phyloP scores from a whole-genome alignment of 2,797 vertebrate species.

The Mormyrops attenuatus region DNA sequence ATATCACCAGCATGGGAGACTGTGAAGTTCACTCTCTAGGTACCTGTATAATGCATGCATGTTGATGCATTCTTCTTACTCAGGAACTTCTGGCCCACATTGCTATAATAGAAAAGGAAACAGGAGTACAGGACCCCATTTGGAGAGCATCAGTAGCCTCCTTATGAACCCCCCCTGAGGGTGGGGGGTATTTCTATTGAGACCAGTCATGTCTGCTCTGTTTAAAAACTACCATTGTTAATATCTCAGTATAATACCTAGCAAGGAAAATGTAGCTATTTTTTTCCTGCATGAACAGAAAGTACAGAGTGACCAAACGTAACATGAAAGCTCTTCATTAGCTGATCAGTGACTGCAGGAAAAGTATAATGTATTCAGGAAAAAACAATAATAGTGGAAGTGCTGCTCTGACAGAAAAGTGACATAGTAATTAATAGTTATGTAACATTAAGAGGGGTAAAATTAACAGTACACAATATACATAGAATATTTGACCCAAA shows the following conservation, averaged over 20 bases:
- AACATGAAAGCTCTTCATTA: background rate
- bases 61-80: background rate
- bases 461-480: background rate
- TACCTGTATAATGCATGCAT: background rate
- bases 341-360: background rate
- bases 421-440: background rate
- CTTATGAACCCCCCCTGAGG: background rate
- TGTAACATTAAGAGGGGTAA: background rate
- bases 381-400: background rate
- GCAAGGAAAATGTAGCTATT: background rate
- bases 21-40: background rate
- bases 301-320: background rate
- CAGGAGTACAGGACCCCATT: background rate
- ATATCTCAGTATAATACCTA: background rate
- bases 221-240: background rate
- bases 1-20: background rate
- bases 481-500: background rate
- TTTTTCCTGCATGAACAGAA: background rate
- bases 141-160: background rate
- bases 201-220: background rate
- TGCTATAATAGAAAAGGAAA: background rate
- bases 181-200: background rate
- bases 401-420: background rate
- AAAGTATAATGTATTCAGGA: background rate
- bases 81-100: background rate